phyloP scores from a whole-genome alignment of 2,888 invertebrate species.

The Macrostomum cliftonense region DNA sequence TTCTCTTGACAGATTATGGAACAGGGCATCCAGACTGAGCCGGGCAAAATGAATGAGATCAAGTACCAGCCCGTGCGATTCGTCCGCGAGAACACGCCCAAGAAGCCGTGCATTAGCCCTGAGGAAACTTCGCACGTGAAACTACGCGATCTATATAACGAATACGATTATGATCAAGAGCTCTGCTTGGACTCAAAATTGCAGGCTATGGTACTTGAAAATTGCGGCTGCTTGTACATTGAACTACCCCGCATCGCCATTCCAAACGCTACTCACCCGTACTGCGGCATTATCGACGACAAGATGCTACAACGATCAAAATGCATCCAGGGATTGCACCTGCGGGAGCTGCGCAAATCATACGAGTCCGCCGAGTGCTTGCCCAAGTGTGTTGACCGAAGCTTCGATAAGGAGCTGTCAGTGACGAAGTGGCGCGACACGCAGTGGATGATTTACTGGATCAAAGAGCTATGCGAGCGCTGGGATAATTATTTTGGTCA shows the following conservation, averaged over 20 bases:
- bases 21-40: constrained; percentile 11
- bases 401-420: neutral
- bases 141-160: constrained; percentile 8
- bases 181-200: constrained; percentile 8
- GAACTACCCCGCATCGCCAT: constrained; percentile 1
- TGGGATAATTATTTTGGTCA: neutral
- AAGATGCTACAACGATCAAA: too few species aligned
- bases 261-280: constrained; percentile 3
- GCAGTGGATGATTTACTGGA: constrained; percentile 1
- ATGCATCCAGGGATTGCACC: too few species aligned
- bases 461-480: neutral
- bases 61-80: constrained; percentile 7
- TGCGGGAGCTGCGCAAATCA: too few species aligned
- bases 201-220: constrained; percentile 4
- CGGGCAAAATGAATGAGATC: constrained; percentile 10
- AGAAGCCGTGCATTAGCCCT: constrained; percentile 7
- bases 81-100: constrained; percentile 2
- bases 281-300: constrained; percentile 5
- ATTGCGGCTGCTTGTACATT: constrained; percentile 10
- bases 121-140: neutral
- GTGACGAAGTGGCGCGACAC: constrained; percentile 1
- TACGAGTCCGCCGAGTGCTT: constrained; percentile 2
- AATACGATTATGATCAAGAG: constrained; percentile 8
- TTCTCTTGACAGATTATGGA: neutral
- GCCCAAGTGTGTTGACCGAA: neutral